Percentiles rank a stretch among this genome's conserved stretches.
Conservation (phyloP, 2,888 invertebrate species). For the Acronicta aceris region DNA sequence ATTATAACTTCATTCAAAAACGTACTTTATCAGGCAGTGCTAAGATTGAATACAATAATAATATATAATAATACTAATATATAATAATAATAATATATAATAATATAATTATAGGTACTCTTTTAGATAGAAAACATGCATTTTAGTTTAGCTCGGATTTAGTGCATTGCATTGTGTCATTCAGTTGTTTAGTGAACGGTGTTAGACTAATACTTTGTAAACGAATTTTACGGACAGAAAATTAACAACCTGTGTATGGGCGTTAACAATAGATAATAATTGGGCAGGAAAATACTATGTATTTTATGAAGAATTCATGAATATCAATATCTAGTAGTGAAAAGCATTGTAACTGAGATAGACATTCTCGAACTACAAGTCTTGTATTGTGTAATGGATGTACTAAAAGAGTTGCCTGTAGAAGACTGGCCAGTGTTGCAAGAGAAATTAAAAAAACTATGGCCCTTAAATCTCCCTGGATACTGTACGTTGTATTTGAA, state of each 20-base stretch:
- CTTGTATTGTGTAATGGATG: constrained; percentile 27
- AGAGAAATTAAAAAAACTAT: constrained; percentile 51
- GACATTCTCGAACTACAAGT: no score
- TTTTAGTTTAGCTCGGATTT: neutral
- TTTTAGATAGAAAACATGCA: neutral
- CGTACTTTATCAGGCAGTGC: neutral
- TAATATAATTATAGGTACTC: no score
- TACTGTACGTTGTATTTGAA: constrained; percentile 56
- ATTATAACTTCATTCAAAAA: neutral
- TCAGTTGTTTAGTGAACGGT: constrained; percentile 2
- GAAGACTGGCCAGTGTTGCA: constrained; percentile 57
- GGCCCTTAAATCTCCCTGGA: constrained; percentile 58
- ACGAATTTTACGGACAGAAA: no score
- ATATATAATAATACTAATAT: no score
- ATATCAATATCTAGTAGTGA: no score
- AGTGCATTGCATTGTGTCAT: neutral
- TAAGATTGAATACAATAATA: no score
- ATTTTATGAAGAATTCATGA: no score
- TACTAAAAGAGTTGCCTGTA: constrained; percentile 50
- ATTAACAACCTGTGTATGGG: no score
- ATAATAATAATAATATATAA: no score
- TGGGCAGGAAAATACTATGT: no score
- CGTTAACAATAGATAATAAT: no score
- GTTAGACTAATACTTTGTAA: no score
- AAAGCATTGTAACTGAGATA: neutral